Base-by-base conservation (phyloP, 1,140 invertebrate genomes). In the Ruditapes philippinarum region DNA sequence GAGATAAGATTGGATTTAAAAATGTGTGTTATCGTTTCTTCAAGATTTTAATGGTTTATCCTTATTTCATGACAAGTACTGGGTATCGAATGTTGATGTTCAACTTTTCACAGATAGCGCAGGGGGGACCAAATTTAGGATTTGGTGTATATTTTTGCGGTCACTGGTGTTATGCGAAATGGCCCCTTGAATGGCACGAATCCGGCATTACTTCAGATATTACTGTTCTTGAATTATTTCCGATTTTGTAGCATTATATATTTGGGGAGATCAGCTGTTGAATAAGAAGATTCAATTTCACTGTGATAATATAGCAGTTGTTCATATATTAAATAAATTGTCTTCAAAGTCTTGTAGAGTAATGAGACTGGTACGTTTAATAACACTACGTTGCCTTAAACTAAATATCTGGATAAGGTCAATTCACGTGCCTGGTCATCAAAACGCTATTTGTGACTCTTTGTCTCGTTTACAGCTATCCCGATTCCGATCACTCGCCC, bases 251-350 rank as follows among this genome's bases (percentile, higher is more conserved):
- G 5, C 28, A 40, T 51, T 85, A 0, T 33, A 22, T 54, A 40
- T 76, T 38, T 57, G 68, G 45, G 68, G 42, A 17, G 11, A n/a
- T 51, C 42, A 45, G 14, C 42, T 45, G 14, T 5, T 14, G 9
- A 40, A 82, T 28, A 82, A 82, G 65, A 82, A 65, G 36, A 65
- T 82, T 14, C 9, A 19, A 7, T 82, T 82, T 14, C 5, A 62
- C 54, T 62, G 54, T 28, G 79, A 65, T 45, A 82, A 82, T 38
- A 82, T 82, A 0, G 81, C 81, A 49, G 40, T 83, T 28, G 42
- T 45, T 7, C 42, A 45, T 45, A 45, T 45, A 45, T 45, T 14
- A 45, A 45, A 45, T 45, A 25, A 42, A 17, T 83, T 4, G n/a
- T 42, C 81, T 1, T 83, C 62, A 1, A 83, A 83, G 28, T 83